Evolutionary conservation across 2,113 vertebrate species (phyloP).

Genomic region (Podilymbus podiceps): DNA sequence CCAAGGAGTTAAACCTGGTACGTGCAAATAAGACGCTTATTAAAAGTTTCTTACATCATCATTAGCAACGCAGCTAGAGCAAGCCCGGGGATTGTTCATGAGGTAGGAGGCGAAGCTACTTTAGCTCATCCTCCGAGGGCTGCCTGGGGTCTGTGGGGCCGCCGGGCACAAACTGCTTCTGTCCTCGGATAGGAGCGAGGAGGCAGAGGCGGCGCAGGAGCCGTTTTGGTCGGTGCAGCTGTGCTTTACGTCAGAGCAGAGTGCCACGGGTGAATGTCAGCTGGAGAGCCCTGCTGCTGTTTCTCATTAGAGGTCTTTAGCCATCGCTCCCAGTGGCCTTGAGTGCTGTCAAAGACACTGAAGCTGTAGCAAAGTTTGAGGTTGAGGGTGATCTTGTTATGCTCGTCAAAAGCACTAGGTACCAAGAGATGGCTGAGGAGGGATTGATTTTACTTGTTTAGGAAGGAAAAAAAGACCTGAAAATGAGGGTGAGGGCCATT

Average conservation of each 20-base stretch:
- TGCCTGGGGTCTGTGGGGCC: background rate
- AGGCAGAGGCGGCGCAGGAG: background rate
- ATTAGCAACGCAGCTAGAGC: background rate
- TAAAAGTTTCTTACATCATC: conserved; percentile 10
- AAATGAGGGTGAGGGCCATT: accelerated
- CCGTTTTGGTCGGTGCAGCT: background rate
- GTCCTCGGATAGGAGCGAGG: background rate
- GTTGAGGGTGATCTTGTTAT: background rate
- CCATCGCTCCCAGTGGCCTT: background rate
- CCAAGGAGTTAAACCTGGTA: background rate
- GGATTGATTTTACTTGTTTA: background rate
- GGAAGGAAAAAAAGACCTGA: no score
- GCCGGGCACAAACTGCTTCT: background rate
- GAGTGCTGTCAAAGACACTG: background rate
- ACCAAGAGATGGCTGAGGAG: background rate
- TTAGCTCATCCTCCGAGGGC: background rate
- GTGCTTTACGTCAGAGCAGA: background rate
- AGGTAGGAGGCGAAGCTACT: background rate
- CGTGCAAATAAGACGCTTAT: background rate
- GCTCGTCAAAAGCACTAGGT: background rate
- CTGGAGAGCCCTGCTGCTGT: background rate
- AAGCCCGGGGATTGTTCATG: background rate
- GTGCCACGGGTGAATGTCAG: background rate
- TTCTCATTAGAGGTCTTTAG: background rate
- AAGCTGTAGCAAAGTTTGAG: background rate